Conservation (phyloP, 2,888 invertebrate species). For the Trichogramma evanescens region DNA sequence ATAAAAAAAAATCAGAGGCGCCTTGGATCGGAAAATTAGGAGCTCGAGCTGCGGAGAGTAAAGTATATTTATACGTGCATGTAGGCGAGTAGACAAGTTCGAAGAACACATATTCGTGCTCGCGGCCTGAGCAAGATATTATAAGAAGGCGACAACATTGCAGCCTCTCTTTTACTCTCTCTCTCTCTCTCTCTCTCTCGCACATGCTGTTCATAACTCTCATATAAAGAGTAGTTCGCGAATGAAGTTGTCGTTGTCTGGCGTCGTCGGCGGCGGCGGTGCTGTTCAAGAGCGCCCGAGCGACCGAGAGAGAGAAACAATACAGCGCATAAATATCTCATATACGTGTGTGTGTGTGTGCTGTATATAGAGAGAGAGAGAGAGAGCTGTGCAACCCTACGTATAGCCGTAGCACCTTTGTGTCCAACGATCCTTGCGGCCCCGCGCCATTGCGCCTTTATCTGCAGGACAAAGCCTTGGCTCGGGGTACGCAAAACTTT, state of each 20-base stretch:
- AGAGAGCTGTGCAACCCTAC: too few relatives aligned
- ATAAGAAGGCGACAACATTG: too few relatives aligned
- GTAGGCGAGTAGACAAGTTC: too few relatives aligned
- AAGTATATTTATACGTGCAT: too few relatives aligned
- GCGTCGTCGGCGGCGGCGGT: conserved; percentile 6
- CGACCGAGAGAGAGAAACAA: conserved; percentile 37
- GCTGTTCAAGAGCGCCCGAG: conserved; percentile 2
- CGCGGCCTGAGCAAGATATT: too few relatives aligned
- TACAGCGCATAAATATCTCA: conserved; percentile 47
- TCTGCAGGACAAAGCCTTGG: conserved; percentile 18
- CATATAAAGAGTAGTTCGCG: conserved; percentile 26
- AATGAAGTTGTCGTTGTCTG: conserved; percentile 46
- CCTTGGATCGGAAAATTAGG: too few relatives aligned
- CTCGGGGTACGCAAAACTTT: conserved; percentile 20
- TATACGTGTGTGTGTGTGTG: conserved; percentile 19
- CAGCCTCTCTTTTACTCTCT: neutral
- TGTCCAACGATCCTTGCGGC: neutral
- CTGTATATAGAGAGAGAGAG: too few relatives aligned
- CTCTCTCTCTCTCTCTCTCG: neutral
- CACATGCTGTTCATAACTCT: conserved; percentile 39
- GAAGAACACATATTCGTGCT: too few relatives aligned
- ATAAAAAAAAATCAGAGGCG: too few relatives aligned
- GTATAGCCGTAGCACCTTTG: too few relatives aligned
- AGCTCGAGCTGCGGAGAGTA: too few relatives aligned
- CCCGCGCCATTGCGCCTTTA: neutral